Conservation (phyloP, 2,113 vertebrate genomes). For the Herpetotheres cachinnans region DNA sequence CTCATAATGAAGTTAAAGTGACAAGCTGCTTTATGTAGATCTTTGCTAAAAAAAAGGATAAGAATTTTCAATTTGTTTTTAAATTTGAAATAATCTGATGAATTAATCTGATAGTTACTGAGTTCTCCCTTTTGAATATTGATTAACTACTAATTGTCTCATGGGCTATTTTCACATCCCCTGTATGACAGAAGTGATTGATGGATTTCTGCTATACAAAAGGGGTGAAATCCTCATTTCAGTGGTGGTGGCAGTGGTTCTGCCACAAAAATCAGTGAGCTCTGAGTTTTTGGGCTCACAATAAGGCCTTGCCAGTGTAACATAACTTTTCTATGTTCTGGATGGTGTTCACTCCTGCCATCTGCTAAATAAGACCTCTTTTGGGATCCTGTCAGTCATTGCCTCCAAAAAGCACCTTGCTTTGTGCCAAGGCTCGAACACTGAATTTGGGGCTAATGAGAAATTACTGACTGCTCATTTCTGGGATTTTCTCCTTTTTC, state of each 20-base stretch:
- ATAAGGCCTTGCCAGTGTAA: neutral
- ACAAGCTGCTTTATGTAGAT: neutral
- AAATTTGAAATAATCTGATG: neutral
- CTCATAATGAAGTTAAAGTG: neutral
- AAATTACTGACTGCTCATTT: constrained; percentile 50
- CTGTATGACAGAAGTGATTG: neutral
- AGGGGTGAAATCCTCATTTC: neutral
- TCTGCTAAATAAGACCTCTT: constrained; percentile 69
- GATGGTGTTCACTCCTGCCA: neutral
- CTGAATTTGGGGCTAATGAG: constrained; percentile 60
- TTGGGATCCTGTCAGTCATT: constrained; percentile 70
- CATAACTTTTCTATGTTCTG: neutral
- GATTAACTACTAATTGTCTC: neutral
- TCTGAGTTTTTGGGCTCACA: neutral
- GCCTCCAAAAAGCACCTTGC: constrained; percentile 69
- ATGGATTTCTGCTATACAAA: neutral
- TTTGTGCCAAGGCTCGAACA: constrained; percentile 61
- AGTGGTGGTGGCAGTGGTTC: neutral
- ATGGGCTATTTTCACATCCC: neutral
- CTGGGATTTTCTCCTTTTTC: constrained; percentile 72
- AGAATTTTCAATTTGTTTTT: neutral
- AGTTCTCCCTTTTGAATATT: neutral
- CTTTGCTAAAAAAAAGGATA: neutral
- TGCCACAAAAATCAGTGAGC: neutral
- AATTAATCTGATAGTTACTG: neutral